Base-by-base conservation (phyloP, 1,140 invertebrate species). In the Brachionus rubens region DNA sequence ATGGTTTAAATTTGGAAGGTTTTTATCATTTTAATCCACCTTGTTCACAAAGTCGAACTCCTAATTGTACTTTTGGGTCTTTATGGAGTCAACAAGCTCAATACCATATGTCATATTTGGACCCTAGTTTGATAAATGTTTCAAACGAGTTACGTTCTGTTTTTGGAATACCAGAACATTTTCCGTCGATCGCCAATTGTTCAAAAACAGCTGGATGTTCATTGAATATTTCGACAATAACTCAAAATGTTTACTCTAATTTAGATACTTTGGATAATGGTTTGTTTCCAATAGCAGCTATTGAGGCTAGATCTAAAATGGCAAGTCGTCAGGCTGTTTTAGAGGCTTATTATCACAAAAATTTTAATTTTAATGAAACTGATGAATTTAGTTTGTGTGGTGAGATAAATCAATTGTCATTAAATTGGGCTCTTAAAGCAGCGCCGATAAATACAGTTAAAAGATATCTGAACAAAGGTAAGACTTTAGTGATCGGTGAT, bases 21-120 rank as follows among this genome's bases (percentile, higher is more conserved):
- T 75, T 56, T 14, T 75, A 75, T 56, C 72, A 75, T 41, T 75
- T 75, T 47, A 54, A 24, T 16, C 50, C 72, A 19, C 72, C 72
- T 10, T 75, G 72, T 21, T 46, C 30, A 28, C 24, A 41, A 12
- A 10, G 24, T 28, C 54, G 36, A 10, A 16, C 1, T 16, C 12
- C 41, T 1, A 41, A 46, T 33, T 75, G 72, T 33, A 41, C 36
- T 4, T 21, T 28, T 12, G 72, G 72, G 16, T 54, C 48, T 3
- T 12, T n/a, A n/a, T 75, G 72, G 72, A 75, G 48, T 41, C n/a
- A 33, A 33, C 36, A 41, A 19, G 72, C 48, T 14, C 72, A 75
- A 56, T n/a, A 10, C 19, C 10, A 50, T 19, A 59, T 75, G 72
- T n/a, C 16, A 30, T 19, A 21, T 5, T 40, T 54, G 9, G 48